Evolutionary conservation across 2,113 vertebrate species (phyloP).

Genomic region (Stomatorhinus ivindoensis): DNA sequence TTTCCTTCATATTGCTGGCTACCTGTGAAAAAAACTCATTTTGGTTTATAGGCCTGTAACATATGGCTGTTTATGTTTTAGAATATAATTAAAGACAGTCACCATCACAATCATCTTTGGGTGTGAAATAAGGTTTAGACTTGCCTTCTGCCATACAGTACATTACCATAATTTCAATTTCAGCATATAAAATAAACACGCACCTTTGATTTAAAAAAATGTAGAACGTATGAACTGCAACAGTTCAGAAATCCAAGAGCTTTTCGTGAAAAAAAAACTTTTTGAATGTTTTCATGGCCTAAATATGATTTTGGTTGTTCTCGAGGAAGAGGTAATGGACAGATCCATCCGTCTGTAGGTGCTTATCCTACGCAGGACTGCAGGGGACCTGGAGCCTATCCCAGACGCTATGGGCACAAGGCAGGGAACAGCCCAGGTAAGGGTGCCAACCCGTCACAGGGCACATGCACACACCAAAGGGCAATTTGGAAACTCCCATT

Average conservation of each 20-base stretch:
- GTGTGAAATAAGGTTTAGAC: slow-evolving; percentile 1
- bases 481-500: not conserved
- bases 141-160: slow-evolving; percentile 1
- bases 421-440: not conserved
- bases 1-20: not conserved
- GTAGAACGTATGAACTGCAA: not conserved
- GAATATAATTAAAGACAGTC: not conserved
- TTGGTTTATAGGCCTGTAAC: not conserved
- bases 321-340: not conserved
- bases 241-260: not conserved
- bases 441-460: not conserved
- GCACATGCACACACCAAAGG: not conserved
- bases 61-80: slow-evolving; percentile 7
- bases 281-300: not conserved
- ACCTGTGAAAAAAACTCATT: not conserved
- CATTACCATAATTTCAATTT: slow-evolving; percentile 1
- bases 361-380: not conserved
- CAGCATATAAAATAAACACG: not conserved
- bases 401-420: not conserved
- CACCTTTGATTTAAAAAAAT: not conserved
- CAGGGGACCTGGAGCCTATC: not conserved
- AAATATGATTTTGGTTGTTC: not conserved
- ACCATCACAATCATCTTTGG: slow-evolving; percentile 1
- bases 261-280: not conserved
- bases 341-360: not conserved